Evolutionary conservation across 2,888 invertebrate species (phyloP).

Genomic region (Mycalesis mineus): DNA sequence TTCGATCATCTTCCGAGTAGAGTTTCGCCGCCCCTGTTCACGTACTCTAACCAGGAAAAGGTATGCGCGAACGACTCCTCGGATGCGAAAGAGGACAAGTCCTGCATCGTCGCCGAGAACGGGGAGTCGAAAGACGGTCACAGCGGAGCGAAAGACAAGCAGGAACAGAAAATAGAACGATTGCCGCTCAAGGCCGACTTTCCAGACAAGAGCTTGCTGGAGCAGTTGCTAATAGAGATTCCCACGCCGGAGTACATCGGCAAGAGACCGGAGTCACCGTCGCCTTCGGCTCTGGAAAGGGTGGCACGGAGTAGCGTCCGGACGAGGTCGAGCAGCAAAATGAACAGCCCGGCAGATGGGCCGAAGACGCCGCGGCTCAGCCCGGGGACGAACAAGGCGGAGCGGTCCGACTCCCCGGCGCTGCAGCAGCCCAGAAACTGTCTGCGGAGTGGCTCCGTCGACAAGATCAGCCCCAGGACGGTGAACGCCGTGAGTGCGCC

Average conservation of each 20-base stretch:
- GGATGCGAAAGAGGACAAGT: constrained; percentile 38
- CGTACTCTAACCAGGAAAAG: constrained; percentile 86
- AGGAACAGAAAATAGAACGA: constrained; percentile 53
- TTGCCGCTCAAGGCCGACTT: constrained; percentile 67
- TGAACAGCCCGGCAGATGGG: constrained; percentile 81
- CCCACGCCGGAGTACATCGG: constrained; percentile 79
- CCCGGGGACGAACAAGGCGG: constrained; percentile 51
- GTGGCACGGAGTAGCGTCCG: constrained; percentile 77
- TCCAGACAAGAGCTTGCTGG: constrained; percentile 81
- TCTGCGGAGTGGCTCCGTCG: constrained; percentile 56
- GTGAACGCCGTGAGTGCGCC: constrained; percentile 33
- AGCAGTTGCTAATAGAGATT: constrained; percentile 91
- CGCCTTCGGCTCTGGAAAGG: constrained; percentile 66
- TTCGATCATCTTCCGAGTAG: constrained; percentile 84
- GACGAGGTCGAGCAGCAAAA: constrained; percentile 82
- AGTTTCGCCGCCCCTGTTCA: constrained; percentile 85
- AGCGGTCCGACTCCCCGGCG: constrained; percentile 61
- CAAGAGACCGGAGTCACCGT: constrained; percentile 68
- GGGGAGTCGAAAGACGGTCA: constrained; percentile 44
- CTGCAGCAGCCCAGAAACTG: constrained; percentile 49
- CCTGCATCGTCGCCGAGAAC: constrained; percentile 43
- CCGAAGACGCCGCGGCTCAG: constrained; percentile 67
- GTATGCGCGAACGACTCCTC: constrained; percentile 65
- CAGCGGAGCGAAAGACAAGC: constrained; percentile 34
- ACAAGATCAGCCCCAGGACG: constrained; percentile 55